A percentile compares a stretch with the other conserved stretches of the same genome.
These are phyloP conservation scores for Phaenicophaeus curvirostris DNA, from an alignment of 2,797 vertebrate species.

Conservation along the genomic window DNA sequence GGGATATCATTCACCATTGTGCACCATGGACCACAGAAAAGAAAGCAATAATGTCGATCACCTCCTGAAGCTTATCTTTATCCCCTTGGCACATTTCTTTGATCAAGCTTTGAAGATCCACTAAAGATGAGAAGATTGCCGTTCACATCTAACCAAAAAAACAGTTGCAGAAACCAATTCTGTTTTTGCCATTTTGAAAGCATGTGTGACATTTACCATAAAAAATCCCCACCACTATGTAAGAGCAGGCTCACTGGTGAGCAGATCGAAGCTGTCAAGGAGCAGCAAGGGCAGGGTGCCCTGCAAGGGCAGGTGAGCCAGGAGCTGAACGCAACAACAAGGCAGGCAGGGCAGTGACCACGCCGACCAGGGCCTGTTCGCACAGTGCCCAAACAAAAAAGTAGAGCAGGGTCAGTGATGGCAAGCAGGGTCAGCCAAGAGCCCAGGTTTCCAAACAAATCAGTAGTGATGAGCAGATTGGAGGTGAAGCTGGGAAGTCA, in stretches of 20 bases:
- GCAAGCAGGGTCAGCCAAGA: not conserved
- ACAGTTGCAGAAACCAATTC: not conserved
- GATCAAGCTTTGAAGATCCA: not conserved
- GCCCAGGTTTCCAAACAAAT: not conserved
- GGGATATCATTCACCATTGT: not conserved
- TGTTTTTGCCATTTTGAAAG: not conserved
- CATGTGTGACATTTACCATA: not conserved
- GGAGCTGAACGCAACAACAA: accelerated
- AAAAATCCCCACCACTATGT: not conserved
- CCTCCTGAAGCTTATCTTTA: not conserved
- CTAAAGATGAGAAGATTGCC: not conserved
- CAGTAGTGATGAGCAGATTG: accelerated
- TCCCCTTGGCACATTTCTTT: not conserved
- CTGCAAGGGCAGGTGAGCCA: not conserved
- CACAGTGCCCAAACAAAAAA: not conserved
- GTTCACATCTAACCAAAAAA: not conserved
- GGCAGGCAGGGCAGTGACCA: not conserved
- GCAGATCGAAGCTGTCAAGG: not conserved
- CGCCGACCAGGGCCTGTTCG: accelerated
- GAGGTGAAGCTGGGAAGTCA: not conserved
- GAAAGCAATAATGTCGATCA: not conserved
- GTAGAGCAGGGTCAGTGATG: accelerated
- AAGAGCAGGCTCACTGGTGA: not conserved
- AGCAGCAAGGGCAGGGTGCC: not conserved
- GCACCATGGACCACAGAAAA: not conserved